Base-by-base conservation (phyloP, 2,797 vertebrate species). In the Cynopterus sphinx region DNA sequence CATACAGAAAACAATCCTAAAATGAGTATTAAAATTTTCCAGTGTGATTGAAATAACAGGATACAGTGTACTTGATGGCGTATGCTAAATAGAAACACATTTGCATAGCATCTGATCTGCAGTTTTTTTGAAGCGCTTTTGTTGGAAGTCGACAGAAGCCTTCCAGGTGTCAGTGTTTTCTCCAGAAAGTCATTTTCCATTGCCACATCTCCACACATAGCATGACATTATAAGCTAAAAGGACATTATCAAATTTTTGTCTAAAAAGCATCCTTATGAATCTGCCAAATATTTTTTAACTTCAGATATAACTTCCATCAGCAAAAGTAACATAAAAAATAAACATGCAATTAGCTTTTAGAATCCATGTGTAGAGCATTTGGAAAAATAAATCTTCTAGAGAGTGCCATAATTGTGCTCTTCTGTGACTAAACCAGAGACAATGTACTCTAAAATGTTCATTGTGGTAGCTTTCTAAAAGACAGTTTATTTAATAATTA, bases 101-200 rank as follows among this genome's bases (percentile, higher is more conserved):
- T 97, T 95, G 95, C 84, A 61, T 57, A 93, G 87, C 93, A 90
- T 94, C 91, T 96, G 96, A 96, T 94, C 12, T 68, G 75, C 36
- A 84, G 65, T 65, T 94, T 94, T 87, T 87, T 55, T 71, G 16
- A 21, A 86, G 74, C 11, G 61, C 70, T 96, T 96, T 96, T 94
- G 51, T 82, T 96, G 86, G 79, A 95, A 92, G 33, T 79, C 70
- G 91, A 86, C 92, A 91, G 94, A 96, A 96, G 86, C 43, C 74
- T 96, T 95, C 92, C 94, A 96, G 83, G 95, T 97, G 79, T 94
- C 67, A 91, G 12, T 95, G 49, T 96, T 94, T 97, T 87, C 81
- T 65, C 75, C 28, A 0, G 73, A 95, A 94, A 95, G 28, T 91
- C 49, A 93, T 63, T 96, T 94, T 95, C 86, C 70, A 53, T 87